phyloP scores from a whole-genome alignment of 1,140 invertebrate genomes.

The Neodiprion fabricii region DNA sequence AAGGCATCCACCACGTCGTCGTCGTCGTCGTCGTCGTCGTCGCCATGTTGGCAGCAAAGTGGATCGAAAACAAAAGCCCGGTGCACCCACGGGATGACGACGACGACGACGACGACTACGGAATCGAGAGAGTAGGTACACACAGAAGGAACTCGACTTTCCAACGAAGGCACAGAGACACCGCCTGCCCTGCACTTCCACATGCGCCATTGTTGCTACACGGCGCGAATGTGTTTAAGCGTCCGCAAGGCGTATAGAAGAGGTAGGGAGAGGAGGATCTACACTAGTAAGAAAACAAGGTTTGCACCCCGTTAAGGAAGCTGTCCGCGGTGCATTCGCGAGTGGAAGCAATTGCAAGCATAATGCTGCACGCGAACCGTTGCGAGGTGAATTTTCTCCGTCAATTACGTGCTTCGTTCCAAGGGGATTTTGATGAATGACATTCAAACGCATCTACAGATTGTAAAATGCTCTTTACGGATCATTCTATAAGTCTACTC shows the following conservation, averaged over 20 bases:
- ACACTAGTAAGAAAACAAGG: neutral
- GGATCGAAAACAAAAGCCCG: slow-evolving; percentile 49
- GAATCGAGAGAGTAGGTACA: slow-evolving; percentile 15
- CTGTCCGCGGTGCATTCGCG: neutral
- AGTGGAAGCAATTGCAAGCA: neutral
- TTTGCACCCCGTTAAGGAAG: too few relatives aligned
- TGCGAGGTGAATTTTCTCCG: neutral
- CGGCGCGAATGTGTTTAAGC: too few relatives aligned
- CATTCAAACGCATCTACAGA: too few relatives aligned
- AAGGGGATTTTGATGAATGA: too few relatives aligned
- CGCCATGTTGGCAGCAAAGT: slow-evolving; percentile 41
- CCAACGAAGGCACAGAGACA: too few relatives aligned
- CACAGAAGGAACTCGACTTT: neutral
- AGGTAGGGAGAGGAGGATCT: slow-evolving; percentile 3
- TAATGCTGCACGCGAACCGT: neutral
- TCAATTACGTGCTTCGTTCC: too few relatives aligned
- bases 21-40: neutral
- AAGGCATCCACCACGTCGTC: slow-evolving; percentile 24
- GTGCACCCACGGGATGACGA: slow-evolving; percentile 32
- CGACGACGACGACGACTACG: slow-evolving; percentile 21
- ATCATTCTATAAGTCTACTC: too few relatives aligned
- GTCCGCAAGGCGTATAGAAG: neutral
- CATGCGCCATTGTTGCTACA: too few relatives aligned
- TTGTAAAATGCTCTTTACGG: too few relatives aligned
- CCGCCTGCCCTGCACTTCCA: too few relatives aligned